These are phyloP conservation scores for Athripsodes cinereus DNA, from an alignment of 2,888 invertebrate genomes.

Conservation along the genomic window DNA sequence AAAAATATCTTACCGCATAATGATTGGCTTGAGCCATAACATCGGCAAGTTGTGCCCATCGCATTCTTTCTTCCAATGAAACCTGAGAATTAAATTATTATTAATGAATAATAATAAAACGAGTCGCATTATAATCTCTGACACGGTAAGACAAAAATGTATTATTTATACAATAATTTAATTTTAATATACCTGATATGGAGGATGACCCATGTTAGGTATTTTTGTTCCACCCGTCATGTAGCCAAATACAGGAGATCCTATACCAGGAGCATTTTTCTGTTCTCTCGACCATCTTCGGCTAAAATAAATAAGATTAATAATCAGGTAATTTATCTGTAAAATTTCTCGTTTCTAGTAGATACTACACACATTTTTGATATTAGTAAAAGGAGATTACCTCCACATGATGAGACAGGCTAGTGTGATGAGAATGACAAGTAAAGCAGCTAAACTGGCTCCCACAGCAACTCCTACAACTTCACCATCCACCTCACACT, in stretches of 20 bases:
- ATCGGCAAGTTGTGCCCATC: constrained; percentile 88
- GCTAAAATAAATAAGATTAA: constrained; percentile 40
- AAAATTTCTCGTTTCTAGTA: too few species aligned
- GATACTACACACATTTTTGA: too few species aligned
- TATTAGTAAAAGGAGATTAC: constrained; percentile 37
- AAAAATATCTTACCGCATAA: constrained; percentile 58
- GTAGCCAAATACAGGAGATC: constrained; percentile 82
- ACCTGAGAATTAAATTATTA: constrained; percentile 38
- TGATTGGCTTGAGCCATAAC: constrained; percentile 82
- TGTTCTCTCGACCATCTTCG: constrained; percentile 88
- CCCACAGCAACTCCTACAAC: constrained; percentile 88
- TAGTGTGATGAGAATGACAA: constrained; percentile 81
- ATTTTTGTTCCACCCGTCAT: constrained; percentile 73
- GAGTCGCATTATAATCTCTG: too few species aligned
- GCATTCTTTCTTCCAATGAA: constrained; percentile 70
- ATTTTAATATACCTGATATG: constrained; percentile 72
- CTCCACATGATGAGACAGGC: constrained; percentile 89
- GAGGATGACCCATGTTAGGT: constrained; percentile 66
- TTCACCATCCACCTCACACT: constrained; percentile 88
- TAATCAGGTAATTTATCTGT: too few species aligned
- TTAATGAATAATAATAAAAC: background rate
- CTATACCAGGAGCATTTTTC: constrained; percentile 65
- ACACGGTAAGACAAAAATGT: too few species aligned
- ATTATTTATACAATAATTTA: too few species aligned
- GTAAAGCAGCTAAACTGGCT: constrained; percentile 80